Percentiles rank a stretch among this genome's conserved stretches.
Evolutionary conservation across 2,797 vertebrate species (phyloP).

Genomic region (Paramormyrops hopkinsi): DNA sequence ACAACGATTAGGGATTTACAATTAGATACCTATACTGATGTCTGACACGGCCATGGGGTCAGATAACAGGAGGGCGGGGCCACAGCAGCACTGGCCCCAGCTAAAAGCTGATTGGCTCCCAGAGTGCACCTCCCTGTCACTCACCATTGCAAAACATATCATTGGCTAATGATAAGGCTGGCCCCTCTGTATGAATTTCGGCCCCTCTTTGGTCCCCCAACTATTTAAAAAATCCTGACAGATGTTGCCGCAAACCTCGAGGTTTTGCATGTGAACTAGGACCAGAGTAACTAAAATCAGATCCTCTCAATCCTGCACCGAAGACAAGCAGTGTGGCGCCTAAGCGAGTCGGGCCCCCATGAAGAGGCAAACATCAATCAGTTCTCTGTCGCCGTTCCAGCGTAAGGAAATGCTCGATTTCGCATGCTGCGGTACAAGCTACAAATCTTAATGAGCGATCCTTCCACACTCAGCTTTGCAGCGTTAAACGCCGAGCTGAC

Average conservation of each 20-base stretch:
- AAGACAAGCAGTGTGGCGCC: background rate
- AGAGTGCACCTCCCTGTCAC: background rate
- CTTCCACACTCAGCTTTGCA: background rate
- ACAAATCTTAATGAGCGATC: background rate
- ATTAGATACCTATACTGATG: slow-evolving; percentile 35
- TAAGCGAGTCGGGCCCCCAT: slow-evolving; percentile 18
- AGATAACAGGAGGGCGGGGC: slow-evolving; percentile 20
- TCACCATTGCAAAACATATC: background rate
- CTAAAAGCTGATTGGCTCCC: background rate
- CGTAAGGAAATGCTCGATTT: background rate
- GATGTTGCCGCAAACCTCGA: background rate
- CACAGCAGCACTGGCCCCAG: background rate
- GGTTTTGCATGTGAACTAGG: background rate
- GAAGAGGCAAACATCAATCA: slow-evolving; percentile 39
- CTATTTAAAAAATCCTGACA: slow-evolving; percentile 15
- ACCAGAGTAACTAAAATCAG: background rate
- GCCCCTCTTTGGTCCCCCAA: background rate
- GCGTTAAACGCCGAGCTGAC: background rate
- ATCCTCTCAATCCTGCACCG: background rate
- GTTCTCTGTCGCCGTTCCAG: background rate
- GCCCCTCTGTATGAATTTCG: background rate
- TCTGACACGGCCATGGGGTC: slow-evolving; percentile 48
- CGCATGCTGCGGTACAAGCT: background rate
- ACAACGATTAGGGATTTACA: slow-evolving; percentile 36
- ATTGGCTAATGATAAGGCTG: background rate